phyloP scores from a whole-genome alignment of 2,797 vertebrate genomes.

The Cirrhinus molitorella region DNA sequence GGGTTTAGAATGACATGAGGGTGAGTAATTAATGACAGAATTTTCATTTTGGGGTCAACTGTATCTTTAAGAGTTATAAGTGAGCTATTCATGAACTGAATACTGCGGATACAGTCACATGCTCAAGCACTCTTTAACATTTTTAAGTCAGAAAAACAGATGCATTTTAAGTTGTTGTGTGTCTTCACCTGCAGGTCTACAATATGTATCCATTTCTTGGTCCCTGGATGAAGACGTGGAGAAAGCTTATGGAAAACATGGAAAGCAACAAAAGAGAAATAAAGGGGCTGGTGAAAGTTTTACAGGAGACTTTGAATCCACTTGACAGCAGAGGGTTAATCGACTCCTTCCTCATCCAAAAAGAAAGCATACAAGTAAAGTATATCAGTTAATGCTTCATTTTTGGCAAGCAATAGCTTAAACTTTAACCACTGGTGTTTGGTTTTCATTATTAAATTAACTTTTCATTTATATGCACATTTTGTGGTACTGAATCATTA shows the following conservation, averaged over 20 bases:
- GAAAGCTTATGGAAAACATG: neutral
- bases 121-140: neutral
- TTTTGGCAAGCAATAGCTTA: neutral
- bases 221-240: slow-evolving; percentile 5
- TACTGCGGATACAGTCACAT: neutral
- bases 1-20: too few relatives aligned
- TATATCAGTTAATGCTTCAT: neutral
- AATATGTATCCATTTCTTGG: slow-evolving; percentile 42
- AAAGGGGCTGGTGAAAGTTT: neutral
- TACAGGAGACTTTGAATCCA: slow-evolving; percentile 41
- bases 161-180: neutral
- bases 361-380: slow-evolving; percentile 40
- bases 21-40: too few relatives aligned
- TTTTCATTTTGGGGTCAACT: too few relatives aligned
- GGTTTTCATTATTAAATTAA: neutral
- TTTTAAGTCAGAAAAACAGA: neutral
- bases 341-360: slow-evolving; percentile 47
- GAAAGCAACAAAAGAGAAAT: slow-evolving; percentile 3
- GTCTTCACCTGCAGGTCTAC: slow-evolving; percentile 37
- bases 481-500: neutral
- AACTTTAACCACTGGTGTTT: neutral
- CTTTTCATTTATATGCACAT: too few relatives aligned
- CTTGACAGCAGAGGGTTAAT: slow-evolving; percentile 45
- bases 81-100: too few relatives aligned
- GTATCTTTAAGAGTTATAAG: too few relatives aligned